Evolutionary conservation across 1,140 invertebrate species (phyloP).

Genomic region (Cyrtorhinus lividipennis): DNA sequence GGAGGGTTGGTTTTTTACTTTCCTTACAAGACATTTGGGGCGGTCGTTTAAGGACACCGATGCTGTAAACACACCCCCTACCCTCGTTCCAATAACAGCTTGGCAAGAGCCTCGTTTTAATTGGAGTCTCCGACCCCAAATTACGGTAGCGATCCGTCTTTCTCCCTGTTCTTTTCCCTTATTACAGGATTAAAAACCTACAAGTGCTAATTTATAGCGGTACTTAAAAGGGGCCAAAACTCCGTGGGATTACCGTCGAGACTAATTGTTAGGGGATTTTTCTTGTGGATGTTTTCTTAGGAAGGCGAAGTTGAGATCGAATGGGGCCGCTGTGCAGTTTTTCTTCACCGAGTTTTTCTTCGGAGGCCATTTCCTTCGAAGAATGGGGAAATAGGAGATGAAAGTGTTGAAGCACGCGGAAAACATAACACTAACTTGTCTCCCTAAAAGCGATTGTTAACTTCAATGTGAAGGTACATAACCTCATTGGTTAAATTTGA

Average conservation of each 20-base stretch:
- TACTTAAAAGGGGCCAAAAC: constrained; percentile 4
- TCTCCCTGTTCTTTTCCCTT: constrained; percentile 2
- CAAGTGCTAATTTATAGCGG: constrained; percentile 19
- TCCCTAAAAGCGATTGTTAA: too few species aligned
- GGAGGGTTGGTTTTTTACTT: background rate
- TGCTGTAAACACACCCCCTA: constrained; percentile 13
- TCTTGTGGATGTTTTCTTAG: background rate
- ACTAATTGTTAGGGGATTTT: constrained; percentile 18
- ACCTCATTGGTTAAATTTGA: too few species aligned
- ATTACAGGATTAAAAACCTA: constrained; percentile 20
- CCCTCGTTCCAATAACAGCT: constrained; percentile 5
- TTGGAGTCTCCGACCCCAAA: constrained; percentile 16
- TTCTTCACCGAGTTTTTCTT: too few species aligned
- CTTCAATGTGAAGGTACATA: too few species aligned
- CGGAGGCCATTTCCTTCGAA: too few species aligned
- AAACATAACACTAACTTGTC: too few species aligned
- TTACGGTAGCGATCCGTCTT: constrained; percentile 13
- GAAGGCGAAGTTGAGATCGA: background rate
- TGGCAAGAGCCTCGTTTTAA: constrained; percentile 8
- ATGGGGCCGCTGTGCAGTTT: background rate
- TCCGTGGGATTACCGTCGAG: constrained; percentile 13
- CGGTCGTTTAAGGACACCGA: constrained; percentile 15
- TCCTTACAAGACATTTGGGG: constrained; percentile 13
- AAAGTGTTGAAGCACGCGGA: too few species aligned
- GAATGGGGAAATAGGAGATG: too few species aligned